These are phyloP conservation scores for Neogale vison DNA, from an alignment of 2,113 vertebrate genomes.

Conservation along the genomic window DNA sequence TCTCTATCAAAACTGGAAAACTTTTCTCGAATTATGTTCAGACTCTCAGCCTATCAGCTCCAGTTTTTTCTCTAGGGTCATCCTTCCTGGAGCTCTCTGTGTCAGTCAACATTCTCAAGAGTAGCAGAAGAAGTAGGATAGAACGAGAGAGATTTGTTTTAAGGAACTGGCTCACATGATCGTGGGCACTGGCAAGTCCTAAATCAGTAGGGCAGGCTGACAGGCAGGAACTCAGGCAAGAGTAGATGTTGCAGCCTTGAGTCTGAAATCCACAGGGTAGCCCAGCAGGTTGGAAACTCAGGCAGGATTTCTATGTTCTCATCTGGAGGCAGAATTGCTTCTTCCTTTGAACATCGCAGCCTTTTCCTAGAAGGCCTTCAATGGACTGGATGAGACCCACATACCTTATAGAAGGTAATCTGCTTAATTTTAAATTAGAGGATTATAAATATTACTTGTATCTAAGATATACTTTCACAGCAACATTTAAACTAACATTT, in stretches of 20 bases:
- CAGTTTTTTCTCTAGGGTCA: not conserved
- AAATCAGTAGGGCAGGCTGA: not conserved
- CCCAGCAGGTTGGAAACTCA: not conserved
- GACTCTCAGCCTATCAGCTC: not conserved
- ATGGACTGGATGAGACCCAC: not conserved
- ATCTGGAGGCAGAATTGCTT: not conserved
- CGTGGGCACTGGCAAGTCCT: not conserved
- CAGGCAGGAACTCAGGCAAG: not conserved
- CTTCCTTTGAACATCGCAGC: not conserved
- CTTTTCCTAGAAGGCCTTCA: not conserved
- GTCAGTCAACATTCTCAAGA: not conserved
- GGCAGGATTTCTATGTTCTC: not conserved
- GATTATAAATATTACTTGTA: not conserved
- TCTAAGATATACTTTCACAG: not conserved
- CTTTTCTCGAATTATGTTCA: not conserved
- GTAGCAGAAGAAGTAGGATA: not conserved
- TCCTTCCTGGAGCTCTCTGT: not conserved
- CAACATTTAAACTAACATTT: not conserved
- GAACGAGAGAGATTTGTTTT: not conserved
- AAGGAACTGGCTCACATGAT: not conserved
- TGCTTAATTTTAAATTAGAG: not conserved
- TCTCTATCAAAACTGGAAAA: constrained; percentile 4
- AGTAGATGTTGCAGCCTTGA: not conserved
- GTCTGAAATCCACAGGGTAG: not conserved
- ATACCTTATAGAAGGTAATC: not conserved